Conservation (phyloP, 2,113 vertebrate species). For the Hymenochirus boettgeri region DNA sequence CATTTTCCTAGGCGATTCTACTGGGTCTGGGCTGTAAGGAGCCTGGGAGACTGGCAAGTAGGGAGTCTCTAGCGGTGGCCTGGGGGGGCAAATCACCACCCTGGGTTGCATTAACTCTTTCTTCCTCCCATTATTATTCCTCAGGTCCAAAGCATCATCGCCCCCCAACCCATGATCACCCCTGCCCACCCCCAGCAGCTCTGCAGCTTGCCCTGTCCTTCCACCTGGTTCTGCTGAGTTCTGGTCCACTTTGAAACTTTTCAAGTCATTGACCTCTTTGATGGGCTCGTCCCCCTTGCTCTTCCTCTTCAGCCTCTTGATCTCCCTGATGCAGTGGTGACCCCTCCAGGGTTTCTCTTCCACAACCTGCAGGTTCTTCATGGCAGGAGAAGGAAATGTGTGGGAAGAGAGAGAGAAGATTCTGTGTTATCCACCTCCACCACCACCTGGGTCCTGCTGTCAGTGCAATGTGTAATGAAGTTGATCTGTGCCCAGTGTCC, state of each 20-base stretch:
- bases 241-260: slow-evolving; percentile 58
- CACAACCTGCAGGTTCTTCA: slow-evolving; percentile 75
- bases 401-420: background rate
- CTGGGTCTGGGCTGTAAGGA: slow-evolving; percentile 58
- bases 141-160: slow-evolving; percentile 46
- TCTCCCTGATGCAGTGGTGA: slow-evolving; percentile 58
- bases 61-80: slow-evolving; percentile 44
- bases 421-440: background rate
- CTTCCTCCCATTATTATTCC: slow-evolving; percentile 40
- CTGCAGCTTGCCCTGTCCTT: background rate
- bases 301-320: slow-evolving; percentile 77
- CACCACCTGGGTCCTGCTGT: background rate
- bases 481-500: background rate
- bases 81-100: slow-evolving; percentile 52
- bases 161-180: background rate
- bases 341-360: slow-evolving; percentile 63
- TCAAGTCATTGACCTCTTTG: slow-evolving; percentile 56
- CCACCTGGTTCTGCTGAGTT: slow-evolving; percentile 25
- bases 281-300: slow-evolving; percentile 57
- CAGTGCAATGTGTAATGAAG: background rate
- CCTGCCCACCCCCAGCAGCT: background rate
- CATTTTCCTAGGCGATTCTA: slow-evolving; percentile 65
- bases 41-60: slow-evolving; percentile 41
- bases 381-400: slow-evolving; percentile 48
- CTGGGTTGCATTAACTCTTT: slow-evolving; percentile 43